Evolutionary conservation across 2,888 invertebrate species (phyloP).

Genomic region (Pachycephus smyrnensis): DNA sequence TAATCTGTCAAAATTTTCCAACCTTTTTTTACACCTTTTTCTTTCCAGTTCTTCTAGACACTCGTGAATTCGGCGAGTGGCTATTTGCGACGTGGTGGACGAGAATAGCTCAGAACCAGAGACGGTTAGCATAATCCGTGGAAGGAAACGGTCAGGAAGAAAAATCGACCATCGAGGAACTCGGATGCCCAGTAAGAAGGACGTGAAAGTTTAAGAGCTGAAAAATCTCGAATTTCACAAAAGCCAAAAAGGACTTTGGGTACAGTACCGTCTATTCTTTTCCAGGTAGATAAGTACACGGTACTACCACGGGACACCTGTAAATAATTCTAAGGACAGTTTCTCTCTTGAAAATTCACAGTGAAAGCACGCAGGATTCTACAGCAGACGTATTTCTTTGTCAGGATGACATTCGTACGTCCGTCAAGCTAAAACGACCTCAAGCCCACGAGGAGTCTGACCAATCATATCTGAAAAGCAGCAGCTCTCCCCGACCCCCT

Average conservation of each 20-base stretch:
- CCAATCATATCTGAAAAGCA: neutral
- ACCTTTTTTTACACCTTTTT: neutral
- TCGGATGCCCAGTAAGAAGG: neutral
- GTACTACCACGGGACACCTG: neutral
- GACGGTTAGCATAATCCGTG: neutral
- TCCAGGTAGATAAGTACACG: neutral
- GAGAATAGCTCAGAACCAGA: neutral
- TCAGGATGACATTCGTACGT: neutral
- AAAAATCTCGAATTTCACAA: neutral
- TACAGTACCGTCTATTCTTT: neutral
- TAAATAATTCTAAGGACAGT: neutral
- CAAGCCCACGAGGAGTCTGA: neutral
- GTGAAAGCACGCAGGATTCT: neutral
- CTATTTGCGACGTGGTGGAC: neutral
- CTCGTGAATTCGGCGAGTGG: neutral
- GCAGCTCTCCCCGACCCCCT: no score
- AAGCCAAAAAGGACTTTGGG: neutral
- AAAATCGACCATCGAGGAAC: neutral
- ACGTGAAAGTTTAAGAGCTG: neutral
- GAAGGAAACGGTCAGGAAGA: neutral
- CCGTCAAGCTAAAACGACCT: neutral
- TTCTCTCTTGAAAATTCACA: neutral
- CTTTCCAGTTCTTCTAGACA: neutral
- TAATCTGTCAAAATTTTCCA: neutral
- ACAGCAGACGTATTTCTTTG: neutral